A percentile compares a stretch with the other conserved stretches of the same genome.
Evolutionary conservation across 2,797 vertebrate species (phyloP).

Genomic region (Amblyraja radiata): DNA sequence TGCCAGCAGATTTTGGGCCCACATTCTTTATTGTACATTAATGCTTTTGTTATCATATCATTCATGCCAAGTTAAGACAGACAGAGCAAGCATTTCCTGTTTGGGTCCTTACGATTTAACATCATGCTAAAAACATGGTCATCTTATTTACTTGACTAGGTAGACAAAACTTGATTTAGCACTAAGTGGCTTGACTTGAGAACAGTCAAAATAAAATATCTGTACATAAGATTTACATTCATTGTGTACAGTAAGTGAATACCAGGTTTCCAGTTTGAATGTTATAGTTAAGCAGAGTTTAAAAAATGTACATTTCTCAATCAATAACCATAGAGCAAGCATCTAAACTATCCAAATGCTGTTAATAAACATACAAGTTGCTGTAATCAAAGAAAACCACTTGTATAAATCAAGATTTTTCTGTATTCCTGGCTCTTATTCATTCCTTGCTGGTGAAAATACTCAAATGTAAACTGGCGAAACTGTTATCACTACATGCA

Average conservation of each 20-base stretch:
- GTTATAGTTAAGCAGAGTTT: background rate
- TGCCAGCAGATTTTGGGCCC: background rate
- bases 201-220: background rate
- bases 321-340: background rate
- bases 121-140: slow-evolving; percentile 9
- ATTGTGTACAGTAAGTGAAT: background rate
- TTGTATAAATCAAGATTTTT: slow-evolving; percentile 30
- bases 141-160: background rate
- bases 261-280: background rate
- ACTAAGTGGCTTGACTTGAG: slow-evolving; percentile 4
- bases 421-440: background rate
- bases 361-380: background rate
- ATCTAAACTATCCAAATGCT: background rate
- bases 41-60: background rate
- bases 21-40: background rate
- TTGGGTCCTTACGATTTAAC: background rate
- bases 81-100: background rate
- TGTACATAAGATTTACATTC: background rate
- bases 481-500: slow-evolving; percentile 19
- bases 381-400: slow-evolving; percentile 15
- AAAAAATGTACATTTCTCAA: background rate
- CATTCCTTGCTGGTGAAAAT: background rate
- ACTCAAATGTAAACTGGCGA: slow-evolving; percentile 4
- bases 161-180: background rate
- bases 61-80: slow-evolving; percentile 11